These are phyloP conservation scores for Rallus limicola DNA, from an alignment of 2,113 vertebrate species.

Conservation along the genomic window DNA sequence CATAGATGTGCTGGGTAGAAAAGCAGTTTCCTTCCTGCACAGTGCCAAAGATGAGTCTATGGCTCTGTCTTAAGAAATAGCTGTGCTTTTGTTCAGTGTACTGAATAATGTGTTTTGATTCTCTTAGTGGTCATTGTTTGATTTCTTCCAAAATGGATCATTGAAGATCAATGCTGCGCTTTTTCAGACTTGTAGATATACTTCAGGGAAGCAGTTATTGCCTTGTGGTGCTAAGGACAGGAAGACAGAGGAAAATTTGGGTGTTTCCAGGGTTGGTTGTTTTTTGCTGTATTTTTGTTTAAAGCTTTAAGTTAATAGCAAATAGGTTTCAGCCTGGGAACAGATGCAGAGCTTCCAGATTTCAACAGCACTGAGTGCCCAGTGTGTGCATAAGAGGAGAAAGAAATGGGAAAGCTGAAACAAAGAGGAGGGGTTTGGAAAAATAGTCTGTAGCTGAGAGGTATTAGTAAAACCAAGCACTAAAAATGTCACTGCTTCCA, in stretches of 20 bases:
- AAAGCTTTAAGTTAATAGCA: too few relatives aligned
- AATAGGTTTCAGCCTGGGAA: too few relatives aligned
- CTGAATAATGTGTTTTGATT: not conserved
- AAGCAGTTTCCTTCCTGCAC: not conserved
- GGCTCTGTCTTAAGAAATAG: not conserved
- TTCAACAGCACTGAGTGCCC: too few relatives aligned
- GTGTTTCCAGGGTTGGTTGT: too few relatives aligned
- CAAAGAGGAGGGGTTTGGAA: too few relatives aligned
- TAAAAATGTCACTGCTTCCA: too few relatives aligned
- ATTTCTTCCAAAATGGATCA: not conserved
- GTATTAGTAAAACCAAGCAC: too few relatives aligned
- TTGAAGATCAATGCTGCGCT: not conserved
- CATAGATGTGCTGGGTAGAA: accelerated
- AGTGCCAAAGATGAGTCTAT: not conserved
- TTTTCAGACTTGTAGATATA: not conserved
- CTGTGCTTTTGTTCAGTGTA: not conserved
- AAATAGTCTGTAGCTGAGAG: too few relatives aligned
- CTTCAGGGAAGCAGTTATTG: not conserved
- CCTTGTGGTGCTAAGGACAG: not conserved
- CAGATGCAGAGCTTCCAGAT: too few relatives aligned
- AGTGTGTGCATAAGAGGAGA: too few relatives aligned
- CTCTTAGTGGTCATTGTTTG: not conserved
- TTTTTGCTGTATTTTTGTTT: too few relatives aligned
- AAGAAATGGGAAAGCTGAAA: too few relatives aligned
- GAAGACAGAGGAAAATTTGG: not conserved